A percentile compares a stretch with the other conserved stretches of the same genome.
These are phyloP conservation scores for Circaetus gallicus DNA, from an alignment of 2,113 vertebrate species.

Conservation along the genomic window DNA sequence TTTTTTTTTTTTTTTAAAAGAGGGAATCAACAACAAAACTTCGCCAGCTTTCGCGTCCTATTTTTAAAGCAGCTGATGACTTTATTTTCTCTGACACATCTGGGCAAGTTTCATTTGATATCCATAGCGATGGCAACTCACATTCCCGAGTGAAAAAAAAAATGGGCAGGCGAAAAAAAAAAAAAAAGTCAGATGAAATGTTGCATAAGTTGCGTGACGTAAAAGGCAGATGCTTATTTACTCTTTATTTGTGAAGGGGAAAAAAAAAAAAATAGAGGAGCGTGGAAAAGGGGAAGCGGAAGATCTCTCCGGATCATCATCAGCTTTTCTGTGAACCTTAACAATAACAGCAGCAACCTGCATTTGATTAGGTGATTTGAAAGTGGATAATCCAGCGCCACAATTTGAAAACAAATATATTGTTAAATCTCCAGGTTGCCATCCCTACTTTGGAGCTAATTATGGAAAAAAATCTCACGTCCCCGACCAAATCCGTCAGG, in stretches of 20 bases:
- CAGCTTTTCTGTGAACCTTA: slow-evolving; percentile 42
- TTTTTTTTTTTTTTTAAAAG: neutral
- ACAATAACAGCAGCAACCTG: slow-evolving; percentile 36
- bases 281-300: slow-evolving; percentile 30
- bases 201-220: slow-evolving; percentile 54
- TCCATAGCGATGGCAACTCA: neutral
- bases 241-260: slow-evolving; percentile 42
- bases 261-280: neutral
- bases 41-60: neutral
- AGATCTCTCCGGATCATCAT: slow-evolving; percentile 11
- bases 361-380: slow-evolving; percentile 19
- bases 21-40: neutral
- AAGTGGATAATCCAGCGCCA: neutral
- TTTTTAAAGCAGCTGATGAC: slow-evolving; percentile 43
- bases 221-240: slow-evolving; percentile 50
- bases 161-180: neutral
- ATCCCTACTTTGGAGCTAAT: neutral
- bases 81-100: slow-evolving; percentile 56
- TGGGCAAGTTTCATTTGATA: slow-evolving; percentile 41
- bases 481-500: neutral
- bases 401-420: neutral
- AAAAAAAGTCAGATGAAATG: slow-evolving; percentile 1
- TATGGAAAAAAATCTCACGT: neutral
- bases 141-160: neutral
- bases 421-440: neutral